phyloP scores from a whole-genome alignment of 2,113 vertebrate genomes.

The Hydrochoerus hydrochaeris region DNA sequence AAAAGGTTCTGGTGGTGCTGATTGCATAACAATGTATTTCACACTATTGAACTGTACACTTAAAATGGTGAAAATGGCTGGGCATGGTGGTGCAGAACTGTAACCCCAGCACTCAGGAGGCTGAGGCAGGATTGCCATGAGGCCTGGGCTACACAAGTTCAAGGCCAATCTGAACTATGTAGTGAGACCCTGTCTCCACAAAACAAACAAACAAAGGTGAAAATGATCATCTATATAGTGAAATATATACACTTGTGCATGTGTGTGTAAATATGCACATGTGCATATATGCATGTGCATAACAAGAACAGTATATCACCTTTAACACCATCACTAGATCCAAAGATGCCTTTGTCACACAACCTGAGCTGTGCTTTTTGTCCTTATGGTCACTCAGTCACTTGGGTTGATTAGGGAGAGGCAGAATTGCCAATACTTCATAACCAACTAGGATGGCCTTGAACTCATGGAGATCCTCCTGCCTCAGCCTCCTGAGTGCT shows the following conservation, averaged over 20 bases:
- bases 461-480: neutral
- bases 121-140: neutral
- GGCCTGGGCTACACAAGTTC: neutral
- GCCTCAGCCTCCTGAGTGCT: neutral
- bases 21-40: neutral
- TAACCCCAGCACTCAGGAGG: neutral
- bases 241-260: neutral
- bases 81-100: neutral
- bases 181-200: neutral
- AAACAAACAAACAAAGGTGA: neutral
- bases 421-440: neutral
- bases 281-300: neutral
- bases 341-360: neutral
- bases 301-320: neutral
- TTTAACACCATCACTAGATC: neutral
- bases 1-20: neutral
- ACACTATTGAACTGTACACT: neutral
- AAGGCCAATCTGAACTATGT: neutral
- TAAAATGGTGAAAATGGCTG: neutral
- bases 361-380: neutral
- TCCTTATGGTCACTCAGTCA: accelerated
- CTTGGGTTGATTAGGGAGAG: neutral
- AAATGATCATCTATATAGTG: neutral
- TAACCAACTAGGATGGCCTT: neutral
- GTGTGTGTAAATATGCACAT: neutral